phyloP scores from a whole-genome alignment of 2,113 vertebrate genomes.

The Phalacrocorax pelagicus region DNA sequence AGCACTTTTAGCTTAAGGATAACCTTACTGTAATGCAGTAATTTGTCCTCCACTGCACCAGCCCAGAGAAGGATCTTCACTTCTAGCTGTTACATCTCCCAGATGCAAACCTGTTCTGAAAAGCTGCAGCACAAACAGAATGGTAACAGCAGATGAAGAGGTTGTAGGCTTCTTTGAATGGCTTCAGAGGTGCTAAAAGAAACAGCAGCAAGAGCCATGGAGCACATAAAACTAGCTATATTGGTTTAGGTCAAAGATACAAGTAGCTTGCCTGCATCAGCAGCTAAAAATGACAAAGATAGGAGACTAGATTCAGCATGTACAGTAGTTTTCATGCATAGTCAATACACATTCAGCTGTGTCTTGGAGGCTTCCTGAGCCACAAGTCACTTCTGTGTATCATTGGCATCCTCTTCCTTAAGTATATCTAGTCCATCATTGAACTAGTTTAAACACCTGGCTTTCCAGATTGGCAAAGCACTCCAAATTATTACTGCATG shows the following conservation, averaged over 20 bases:
- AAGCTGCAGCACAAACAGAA: neutral
- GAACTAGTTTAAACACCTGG: neutral
- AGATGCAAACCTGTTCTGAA: neutral
- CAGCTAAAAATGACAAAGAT: neutral
- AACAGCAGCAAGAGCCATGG: neutral
- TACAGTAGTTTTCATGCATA: neutral
- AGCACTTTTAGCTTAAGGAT: neutral
- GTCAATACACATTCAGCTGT: neutral
- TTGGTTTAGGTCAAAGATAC: neutral
- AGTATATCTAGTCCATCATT: neutral
- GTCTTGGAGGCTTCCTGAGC: neutral
- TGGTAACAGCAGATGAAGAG: neutral
- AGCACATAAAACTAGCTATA: neutral
- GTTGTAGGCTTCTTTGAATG: neutral
- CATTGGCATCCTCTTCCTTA: neutral
- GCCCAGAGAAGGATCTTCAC: neutral
- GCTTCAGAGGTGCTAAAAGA: neutral
- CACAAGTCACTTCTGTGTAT: neutral
- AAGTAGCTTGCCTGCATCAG: neutral
- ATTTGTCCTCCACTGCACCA: neutral
- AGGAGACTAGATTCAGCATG: neutral
- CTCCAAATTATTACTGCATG: neutral
- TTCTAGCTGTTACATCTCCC: neutral
- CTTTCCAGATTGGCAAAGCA: neutral
- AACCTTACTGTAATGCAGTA: neutral